phyloP scores from a whole-genome alignment of 2,113 vertebrate species.

The Pantherophis guttatus region DNA sequence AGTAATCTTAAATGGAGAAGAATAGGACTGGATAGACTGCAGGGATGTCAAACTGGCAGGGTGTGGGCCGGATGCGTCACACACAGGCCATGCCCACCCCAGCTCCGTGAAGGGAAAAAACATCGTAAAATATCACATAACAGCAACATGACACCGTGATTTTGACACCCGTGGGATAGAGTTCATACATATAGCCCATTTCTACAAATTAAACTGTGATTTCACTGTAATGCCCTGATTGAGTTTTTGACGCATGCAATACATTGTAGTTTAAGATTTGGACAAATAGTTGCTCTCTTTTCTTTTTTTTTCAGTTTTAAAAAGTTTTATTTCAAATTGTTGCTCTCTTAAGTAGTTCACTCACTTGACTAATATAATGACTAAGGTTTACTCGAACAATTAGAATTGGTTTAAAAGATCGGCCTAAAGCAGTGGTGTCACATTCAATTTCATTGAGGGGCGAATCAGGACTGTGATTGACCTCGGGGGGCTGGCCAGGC shows the following conservation, averaged over 20 bases:
- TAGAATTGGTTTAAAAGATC: neutral
- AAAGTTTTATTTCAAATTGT: too few species aligned
- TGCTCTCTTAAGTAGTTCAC: neutral
- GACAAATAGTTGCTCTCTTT: neutral
- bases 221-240: neutral
- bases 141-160: too few species aligned
- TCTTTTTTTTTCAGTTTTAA: too few species aligned
- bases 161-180: neutral
- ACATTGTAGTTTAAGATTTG: neutral
- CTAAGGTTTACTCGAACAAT: neutral
- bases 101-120: too few species aligned
- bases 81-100: too few species aligned
- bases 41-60: too few species aligned
- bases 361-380: neutral
- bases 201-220: neutral
- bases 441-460: too few species aligned
- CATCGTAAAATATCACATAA: too few species aligned
- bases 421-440: too few species aligned
- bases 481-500: too few species aligned
- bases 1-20: neutral
- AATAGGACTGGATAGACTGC: neutral
- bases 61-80: too few species aligned
- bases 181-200: neutral
- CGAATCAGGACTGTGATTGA: too few species aligned
- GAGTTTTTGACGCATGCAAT: neutral